These are phyloP conservation scores for Loxodonta africana DNA, from an alignment of 2,113 vertebrate species.

Conservation along the genomic window DNA sequence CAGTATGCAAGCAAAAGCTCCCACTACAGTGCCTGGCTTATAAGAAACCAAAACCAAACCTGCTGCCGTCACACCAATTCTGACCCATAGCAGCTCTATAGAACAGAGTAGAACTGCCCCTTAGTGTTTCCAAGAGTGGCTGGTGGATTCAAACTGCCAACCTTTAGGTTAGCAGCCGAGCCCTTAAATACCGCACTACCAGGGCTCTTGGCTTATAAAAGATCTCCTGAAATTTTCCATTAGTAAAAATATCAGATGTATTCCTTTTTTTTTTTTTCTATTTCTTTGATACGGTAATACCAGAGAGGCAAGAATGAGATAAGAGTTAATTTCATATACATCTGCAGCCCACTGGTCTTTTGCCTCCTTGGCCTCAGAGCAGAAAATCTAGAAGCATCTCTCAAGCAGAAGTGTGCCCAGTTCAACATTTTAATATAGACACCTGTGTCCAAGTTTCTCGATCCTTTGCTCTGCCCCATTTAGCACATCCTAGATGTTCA, in stretches of 20 bases:
- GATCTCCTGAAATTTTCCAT: neutral
- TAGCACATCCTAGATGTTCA: neutral
- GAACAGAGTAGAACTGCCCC: neutral
- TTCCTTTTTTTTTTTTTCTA: neutral
- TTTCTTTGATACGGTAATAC: neutral
- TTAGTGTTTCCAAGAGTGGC: neutral
- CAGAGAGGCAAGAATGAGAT: neutral
- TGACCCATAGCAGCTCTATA: too few relatives aligned
- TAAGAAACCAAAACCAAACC: too few relatives aligned
- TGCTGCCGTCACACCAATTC: too few relatives aligned
- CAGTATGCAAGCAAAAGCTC: neutral
- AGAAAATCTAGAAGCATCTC: neutral
- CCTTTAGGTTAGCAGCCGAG: too few relatives aligned
- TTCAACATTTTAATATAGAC: neutral
- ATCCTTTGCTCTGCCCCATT: neutral
- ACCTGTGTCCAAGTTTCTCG: neutral
- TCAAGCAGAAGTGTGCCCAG: neutral
- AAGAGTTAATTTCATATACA: slow-evolving; percentile 20
- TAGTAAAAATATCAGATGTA: neutral
- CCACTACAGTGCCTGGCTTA: neutral
- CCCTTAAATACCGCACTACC: too few relatives aligned
- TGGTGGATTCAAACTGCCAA: too few relatives aligned
- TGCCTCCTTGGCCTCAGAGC: neutral
- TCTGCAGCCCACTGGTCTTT: neutral
- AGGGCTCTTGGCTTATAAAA: neutral